Conservation (phyloP, 2,113 vertebrate genomes). For the Ptyas mucosa region DNA sequence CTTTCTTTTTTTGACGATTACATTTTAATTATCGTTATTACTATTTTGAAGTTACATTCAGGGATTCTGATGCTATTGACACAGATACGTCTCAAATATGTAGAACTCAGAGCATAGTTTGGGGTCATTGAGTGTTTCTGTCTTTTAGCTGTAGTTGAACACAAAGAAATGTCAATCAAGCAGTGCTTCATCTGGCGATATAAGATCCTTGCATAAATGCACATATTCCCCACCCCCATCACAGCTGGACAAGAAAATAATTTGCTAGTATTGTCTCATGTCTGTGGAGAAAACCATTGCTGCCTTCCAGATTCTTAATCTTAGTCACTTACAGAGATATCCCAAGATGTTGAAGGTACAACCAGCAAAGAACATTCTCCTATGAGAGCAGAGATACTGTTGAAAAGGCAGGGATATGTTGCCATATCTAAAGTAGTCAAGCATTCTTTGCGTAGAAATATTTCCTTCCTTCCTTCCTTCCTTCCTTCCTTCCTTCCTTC, state of each 20-base stretch:
- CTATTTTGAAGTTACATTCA: neutral
- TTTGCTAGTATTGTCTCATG: neutral
- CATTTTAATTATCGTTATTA: neutral
- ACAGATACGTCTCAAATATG: neutral
- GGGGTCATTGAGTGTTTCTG: neutral
- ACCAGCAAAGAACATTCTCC: neutral
- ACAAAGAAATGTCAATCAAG: neutral
- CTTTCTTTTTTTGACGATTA: neutral
- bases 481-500: too few relatives aligned
- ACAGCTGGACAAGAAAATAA: neutral
- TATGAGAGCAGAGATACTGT: neutral
- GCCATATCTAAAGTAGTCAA: too few relatives aligned
- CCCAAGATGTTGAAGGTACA: neutral
- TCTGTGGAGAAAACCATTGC: neutral
- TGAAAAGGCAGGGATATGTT: too few relatives aligned
- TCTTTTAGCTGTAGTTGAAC: neutral
- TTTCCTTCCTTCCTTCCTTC: too few relatives aligned
- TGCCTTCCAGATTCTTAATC: neutral
- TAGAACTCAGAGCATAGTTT: neutral
- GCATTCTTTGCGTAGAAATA: too few relatives aligned
- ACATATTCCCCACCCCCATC: neutral
- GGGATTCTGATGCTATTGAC: neutral
- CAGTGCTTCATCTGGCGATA: neutral
- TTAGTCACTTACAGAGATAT: neutral
- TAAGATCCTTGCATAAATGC: neutral